Base-by-base conservation (phyloP, 2,113 vertebrate species). In the Galemys pyrenaicus region DNA sequence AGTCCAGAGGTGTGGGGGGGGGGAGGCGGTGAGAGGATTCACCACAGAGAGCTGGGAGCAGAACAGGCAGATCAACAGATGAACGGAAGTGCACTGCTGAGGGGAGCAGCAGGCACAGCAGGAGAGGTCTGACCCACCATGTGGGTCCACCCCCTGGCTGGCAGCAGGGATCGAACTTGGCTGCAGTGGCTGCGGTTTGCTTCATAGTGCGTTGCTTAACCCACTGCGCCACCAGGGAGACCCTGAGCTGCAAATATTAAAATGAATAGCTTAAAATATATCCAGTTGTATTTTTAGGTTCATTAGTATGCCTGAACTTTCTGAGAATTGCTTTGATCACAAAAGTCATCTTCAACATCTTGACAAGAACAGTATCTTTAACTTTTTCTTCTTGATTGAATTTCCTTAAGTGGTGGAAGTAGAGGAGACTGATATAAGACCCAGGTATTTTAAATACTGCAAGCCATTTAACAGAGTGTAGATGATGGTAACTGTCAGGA, bases 271-370 rank as follows among this genome's bases (percentile, higher is more conserved):
- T 28, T 39, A 54, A 89, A 89, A 83, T 54, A 37, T 8, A 41
- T 95, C 91, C 89, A 28, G 22, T 60, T 89, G 10, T 91, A 39
- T 62, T 62, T 92, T 86, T 71, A 95, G 85, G 5, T 44, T 74
- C 35, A 79, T 94, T 6, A 79, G 54, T 91, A 46, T 2, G 49
- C 49, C 24, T 91, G 28, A 77, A n/a, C 20, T 73, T 65, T 68
- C 70, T 95, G 93, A 73, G 51, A 95, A 89, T 64, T 56, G 2
- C 51, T 74, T 6, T 58, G 39, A 83, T 89, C 30, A 83, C 64
- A 89, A 83, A 77, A 84, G 41, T 28, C 49, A 51, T 37, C 49
- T 96, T 74, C 22, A 9, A 13, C 86, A 68, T 83, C 28, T 83
- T 77, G 41, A 12, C 67, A 73, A 71, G 37, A 92, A 82, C 44